phyloP scores from a whole-genome alignment of 1,140 invertebrate genomes.

The Drosophila carrolli region DNA sequence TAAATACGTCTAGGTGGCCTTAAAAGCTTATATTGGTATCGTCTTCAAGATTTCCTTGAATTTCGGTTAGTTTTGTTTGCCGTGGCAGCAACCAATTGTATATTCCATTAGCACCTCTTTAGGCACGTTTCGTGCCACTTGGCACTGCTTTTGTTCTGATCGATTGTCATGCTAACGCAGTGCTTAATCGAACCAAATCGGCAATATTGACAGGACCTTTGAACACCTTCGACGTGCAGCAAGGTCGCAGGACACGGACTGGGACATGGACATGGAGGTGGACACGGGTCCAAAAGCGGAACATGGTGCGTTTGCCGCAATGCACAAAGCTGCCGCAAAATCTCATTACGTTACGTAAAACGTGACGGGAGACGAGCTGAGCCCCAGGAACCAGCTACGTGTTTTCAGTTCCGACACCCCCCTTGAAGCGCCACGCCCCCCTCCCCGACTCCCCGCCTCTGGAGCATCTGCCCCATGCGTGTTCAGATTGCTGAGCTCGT shows the following conservation, averaged over 20 bases:
- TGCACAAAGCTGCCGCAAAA: conserved; percentile 73
- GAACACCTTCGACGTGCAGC: conserved; percentile 1
- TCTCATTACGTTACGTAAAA: conserved; percentile 73
- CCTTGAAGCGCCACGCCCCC: neutral
- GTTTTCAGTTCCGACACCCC: conserved; percentile 21
- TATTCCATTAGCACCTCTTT: neutral
- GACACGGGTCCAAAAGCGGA: neutral
- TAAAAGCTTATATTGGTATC: too few relatives aligned
- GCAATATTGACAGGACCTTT: conserved; percentile 16
- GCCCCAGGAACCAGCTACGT: conserved; percentile 40
- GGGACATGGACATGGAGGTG: conserved; percentile 3
- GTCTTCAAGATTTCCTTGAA: neutral
- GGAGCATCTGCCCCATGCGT: conserved; percentile 42
- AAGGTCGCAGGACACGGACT: neutral
- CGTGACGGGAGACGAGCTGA: conserved; percentile 48
- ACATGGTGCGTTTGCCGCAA: conserved; percentile 22
- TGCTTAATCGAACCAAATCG: conserved; percentile 9
- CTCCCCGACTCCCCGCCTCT: neutral
- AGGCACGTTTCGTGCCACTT: neutral
- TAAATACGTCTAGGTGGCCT: too few relatives aligned
- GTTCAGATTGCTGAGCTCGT: conserved; percentile 62
- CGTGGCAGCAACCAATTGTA: neutral
- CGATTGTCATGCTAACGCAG: conserved; percentile 1
- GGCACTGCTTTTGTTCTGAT: neutral
- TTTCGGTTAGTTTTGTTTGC: neutral